Evolutionary conservation across 2,113 vertebrate species (phyloP).

Genomic region (Verasper variegatus): DNA sequence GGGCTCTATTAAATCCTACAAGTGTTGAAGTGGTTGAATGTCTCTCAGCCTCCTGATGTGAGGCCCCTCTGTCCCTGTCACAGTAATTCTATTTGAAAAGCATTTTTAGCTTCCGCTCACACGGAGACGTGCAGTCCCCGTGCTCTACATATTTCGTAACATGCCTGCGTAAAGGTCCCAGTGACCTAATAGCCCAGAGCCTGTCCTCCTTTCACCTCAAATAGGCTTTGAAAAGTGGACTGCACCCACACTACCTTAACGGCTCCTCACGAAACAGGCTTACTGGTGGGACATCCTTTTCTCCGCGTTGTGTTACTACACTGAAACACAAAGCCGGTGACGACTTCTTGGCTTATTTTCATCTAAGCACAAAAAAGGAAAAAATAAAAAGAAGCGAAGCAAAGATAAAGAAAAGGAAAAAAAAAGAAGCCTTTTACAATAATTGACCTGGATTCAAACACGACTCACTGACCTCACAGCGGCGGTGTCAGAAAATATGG

Average conservation of each 20-base stretch:
- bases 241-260: slow-evolving; percentile 26
- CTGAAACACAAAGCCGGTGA: not conserved
- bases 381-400: slow-evolving; percentile 3
- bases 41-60: not conserved
- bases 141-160: slow-evolving; percentile 65
- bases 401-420: not conserved
- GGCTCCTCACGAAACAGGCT: slow-evolving; percentile 46
- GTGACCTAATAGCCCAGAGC: slow-evolving; percentile 54
- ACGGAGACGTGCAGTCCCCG: slow-evolving; percentile 12
- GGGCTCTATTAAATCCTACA: not conserved
- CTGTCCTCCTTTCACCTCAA: slow-evolving; percentile 49
- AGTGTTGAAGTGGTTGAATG: not conserved
- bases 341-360: slow-evolving; percentile 2
- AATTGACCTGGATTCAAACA: slow-evolving; percentile 43
- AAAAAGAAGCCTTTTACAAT: slow-evolving; percentile 22
- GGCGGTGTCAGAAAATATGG: slow-evolving; percentile 36
- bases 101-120: not conserved
- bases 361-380: slow-evolving; percentile 12
- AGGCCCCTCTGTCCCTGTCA: not conserved
- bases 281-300: slow-evolving; percentile 11
- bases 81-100: slow-evolving; percentile 15
- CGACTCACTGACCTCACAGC: slow-evolving; percentile 41
- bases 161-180: slow-evolving; percentile 31
- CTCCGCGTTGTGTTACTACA: slow-evolving; percentile 29
- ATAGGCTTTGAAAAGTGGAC: slow-evolving; percentile 22